Base-by-base conservation (phyloP, 2,797 vertebrate species). In the Danio albolineatus region DNA sequence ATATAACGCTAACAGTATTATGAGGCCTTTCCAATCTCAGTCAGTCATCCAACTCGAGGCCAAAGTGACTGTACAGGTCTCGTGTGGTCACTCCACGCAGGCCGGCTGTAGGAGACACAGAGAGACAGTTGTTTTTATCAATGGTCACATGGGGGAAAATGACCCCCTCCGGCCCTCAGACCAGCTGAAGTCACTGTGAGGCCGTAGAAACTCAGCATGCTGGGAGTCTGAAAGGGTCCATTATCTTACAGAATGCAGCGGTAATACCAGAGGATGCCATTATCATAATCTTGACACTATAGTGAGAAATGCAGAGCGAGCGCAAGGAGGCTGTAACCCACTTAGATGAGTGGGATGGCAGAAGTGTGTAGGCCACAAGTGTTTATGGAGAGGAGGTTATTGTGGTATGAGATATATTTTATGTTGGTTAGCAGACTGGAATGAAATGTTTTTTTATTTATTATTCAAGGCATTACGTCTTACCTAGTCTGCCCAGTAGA, bases 401-500 rank as follows among this genome's bases (percentile, higher is more conserved):
- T 12, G n/a, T 14, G 4, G 28, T 54, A 41, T 70, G 7, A 70
- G 54, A n/a, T n/a, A 51, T 21, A n/a, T 64, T 71, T 54, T 54
- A 61, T 14, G 28, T 19, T 51, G 44, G 4, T 16, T 17, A 75
- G 51, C 46, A 39, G 46, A 56, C 38, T 28, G 28, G 3, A 4
- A 60, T n/a, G 43, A 8, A 17, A 54, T 28, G 0, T 6, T 3
- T 39, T 1, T 0, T 10, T n/a, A 28, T 13, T n/a, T 16, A 38
- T 46, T 74, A 51, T 51, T 53, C 46, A 41, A 41, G 0, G 14
- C n/a, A 44, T 5, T 10, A 53, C 36, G n/a, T 61, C 94, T 95
- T 92, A 98, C 97, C 97, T 48, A 99, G 88, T 73, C 89, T 96
- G 17, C 97, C 98, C 56, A 99, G 90, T 39, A 99, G 94, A 85